Evolutionary conservation across 1,140 invertebrate species (phyloP).

Genomic region (Oedothorax gibbosus): DNA sequence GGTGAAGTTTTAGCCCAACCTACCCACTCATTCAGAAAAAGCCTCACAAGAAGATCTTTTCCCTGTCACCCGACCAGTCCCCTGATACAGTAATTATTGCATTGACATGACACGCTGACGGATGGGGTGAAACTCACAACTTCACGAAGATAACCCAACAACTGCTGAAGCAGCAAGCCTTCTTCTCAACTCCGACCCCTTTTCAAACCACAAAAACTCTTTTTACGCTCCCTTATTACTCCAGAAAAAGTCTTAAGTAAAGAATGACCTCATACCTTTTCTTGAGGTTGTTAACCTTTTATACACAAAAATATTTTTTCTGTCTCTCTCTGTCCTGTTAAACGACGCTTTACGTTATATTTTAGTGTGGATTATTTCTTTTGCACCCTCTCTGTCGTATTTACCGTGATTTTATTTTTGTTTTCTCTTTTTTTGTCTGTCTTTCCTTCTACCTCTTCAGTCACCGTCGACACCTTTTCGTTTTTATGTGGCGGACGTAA

Average conservation of each 20-base stretch:
- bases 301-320: conserved; percentile 12
- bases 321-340: conserved; percentile 5
- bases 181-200: conserved; percentile 7
- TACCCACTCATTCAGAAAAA: too few relatives aligned
- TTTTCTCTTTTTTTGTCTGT: not conserved
- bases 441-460: conserved; percentile 39
- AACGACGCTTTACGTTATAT: too few relatives aligned
- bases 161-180: conserved; percentile 15
- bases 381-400: conserved; percentile 6
- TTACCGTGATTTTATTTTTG: conserved; percentile 22
- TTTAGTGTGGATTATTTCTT: not conserved
- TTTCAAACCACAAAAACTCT: conserved; percentile 10
- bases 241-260: conserved; percentile 30
- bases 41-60: too few relatives aligned
- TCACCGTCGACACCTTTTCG: conserved; percentile 33
- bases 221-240: conserved; percentile 16
- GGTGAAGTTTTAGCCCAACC: too few relatives aligned
- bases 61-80: not conserved
- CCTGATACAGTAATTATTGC: conserved; percentile 22
- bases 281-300: conserved; percentile 44
- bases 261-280: conserved; percentile 42
- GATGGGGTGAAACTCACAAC: conserved; percentile 16
- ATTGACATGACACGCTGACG: conserved; percentile 26
- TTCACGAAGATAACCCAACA: conserved; percentile 7
- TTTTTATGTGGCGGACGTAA: conserved; percentile 25